Evolutionary conservation across 2,113 vertebrate genomes (phyloP), one percentile per base, ranked within the genome.

Genomic region (Zingel zingel): DNA sequence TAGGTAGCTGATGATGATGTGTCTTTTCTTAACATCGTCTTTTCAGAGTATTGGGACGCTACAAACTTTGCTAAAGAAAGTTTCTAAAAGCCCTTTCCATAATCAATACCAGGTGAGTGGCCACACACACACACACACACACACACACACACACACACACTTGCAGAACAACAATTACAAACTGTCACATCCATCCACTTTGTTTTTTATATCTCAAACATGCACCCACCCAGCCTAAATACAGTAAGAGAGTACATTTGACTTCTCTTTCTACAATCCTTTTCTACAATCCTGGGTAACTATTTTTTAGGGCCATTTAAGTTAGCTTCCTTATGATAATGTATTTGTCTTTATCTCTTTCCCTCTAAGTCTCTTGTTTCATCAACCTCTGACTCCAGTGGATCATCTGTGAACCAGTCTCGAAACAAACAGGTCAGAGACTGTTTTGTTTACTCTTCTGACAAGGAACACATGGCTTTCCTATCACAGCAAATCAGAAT

Each of bases 31-130:
- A n/a, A n/a, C n/a, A n/a, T n/a, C n/a, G n/a, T n/a, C n/a, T n/a
- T n/a, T n/a, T 63, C 61, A 91, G 93, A 93, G 88, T 54, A 1
- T 88, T 15, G 71, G 5, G 3, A 53, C 10, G 7, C 64, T 92
- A 4, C 87, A 91, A n/a, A 84, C 59, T 21, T 90, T 93, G 85
- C 30, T 92, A 5, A 88, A 71, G 50, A 91, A 58, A 27, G 90
- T 78, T n/a, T 89, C 93, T 14, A 79, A 82, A 19, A 91, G 14
- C 23, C 75, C 83, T 19, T 33, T 83, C 30, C 70, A 67, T 1
- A 67, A 25, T 23, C 71, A 50, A 1, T 64, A 79, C 84, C 82
- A 58, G 74, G 91, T 93, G 66, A 85, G 70, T n/a, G n/a, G n/a
- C n/a, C 33, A 33, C 58, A 39, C 21, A 16, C 65, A 56, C 33